Percentiles rank a stretch among this genome's conserved stretches.
Evolutionary conservation across 2,113 vertebrate species (phyloP).

Genomic region (Lichenostomus cassidix): DNA sequence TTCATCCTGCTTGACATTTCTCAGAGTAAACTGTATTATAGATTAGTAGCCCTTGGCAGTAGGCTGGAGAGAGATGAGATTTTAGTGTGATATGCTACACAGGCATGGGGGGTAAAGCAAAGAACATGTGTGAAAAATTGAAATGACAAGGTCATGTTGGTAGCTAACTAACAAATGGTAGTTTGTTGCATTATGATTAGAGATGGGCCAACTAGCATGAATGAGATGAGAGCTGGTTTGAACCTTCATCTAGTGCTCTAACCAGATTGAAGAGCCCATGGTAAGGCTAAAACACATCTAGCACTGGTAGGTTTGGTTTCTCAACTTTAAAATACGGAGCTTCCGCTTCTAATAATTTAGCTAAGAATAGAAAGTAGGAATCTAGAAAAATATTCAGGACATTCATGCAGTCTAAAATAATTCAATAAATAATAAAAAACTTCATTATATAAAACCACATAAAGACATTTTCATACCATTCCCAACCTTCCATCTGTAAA

Average conservation of each 20-base stretch:
- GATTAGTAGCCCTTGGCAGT: slow-evolving; percentile 21
- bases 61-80: slow-evolving; percentile 46
- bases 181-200: slow-evolving; percentile 31
- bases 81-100: slow-evolving; percentile 2
- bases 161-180: not conserved
- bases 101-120: not conserved
- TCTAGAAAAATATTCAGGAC: not conserved
- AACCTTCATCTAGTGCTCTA: not conserved
- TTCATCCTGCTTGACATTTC: slow-evolving; percentile 18
- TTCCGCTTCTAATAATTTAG: not conserved
- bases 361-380: slow-evolving; percentile 1
- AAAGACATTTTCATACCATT: slow-evolving; percentile 44
- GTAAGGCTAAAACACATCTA: not conserved
- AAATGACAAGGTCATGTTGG: slow-evolving; percentile 40
- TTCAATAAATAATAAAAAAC: too few relatives aligned
- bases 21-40: slow-evolving; percentile 3
- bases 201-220: not conserved
- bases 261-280: not conserved
- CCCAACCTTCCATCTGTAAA: slow-evolving; percentile 2
- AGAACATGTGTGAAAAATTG: slow-evolving; percentile 45
- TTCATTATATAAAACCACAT: not conserved
- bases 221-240: not conserved
- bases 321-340: not conserved
- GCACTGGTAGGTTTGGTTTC: not conserved
- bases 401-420: slow-evolving; percentile 10